Evolutionary conservation across 1,140 invertebrate genomes (phyloP).

Genomic region (Armadillidium nasatum): DNA sequence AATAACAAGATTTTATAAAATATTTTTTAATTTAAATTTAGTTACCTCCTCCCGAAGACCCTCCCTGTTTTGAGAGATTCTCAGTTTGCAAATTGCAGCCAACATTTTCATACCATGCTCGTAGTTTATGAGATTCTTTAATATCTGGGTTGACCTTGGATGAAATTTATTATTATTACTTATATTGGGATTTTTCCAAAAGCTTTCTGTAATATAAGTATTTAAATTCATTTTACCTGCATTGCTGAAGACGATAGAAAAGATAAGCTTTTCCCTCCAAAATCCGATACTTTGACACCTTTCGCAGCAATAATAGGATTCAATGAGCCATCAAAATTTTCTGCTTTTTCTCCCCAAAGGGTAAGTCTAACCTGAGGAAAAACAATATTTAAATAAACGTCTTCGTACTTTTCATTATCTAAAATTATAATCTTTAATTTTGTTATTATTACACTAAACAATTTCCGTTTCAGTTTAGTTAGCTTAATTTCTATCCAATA

Average conservation of each 20-base stretch:
- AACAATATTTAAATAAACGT: too few species aligned
- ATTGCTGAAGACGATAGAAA: conserved; percentile 52
- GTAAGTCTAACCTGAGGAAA: conserved; percentile 48
- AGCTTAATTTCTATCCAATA: too few species aligned
- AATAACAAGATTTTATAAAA: neutral
- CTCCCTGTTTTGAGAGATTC: conserved; percentile 55
- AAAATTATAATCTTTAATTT: too few species aligned
- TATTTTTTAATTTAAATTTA: too few species aligned
- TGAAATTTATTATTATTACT: neutral
- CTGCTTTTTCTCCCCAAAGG: conserved; percentile 74
- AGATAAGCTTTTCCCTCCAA: conserved; percentile 65
- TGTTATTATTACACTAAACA: too few species aligned
- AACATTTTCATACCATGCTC: conserved; percentile 83
- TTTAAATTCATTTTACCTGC: conserved; percentile 40
- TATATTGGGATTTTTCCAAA: too few species aligned
- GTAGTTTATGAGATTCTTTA: conserved; percentile 73
- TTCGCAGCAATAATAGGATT: conserved; percentile 81
- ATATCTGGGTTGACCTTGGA: conserved; percentile 78
- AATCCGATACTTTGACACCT: conserved; percentile 68
- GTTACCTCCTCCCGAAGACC: conserved; percentile 41
- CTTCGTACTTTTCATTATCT: too few species aligned
- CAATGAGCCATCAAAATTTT: conserved; percentile 66
- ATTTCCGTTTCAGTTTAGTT: too few species aligned
- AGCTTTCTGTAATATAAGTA: too few species aligned
- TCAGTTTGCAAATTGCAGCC: conserved; percentile 58